Conservation (phyloP, 2,888 invertebrate species). For the Morpho achilles region DNA sequence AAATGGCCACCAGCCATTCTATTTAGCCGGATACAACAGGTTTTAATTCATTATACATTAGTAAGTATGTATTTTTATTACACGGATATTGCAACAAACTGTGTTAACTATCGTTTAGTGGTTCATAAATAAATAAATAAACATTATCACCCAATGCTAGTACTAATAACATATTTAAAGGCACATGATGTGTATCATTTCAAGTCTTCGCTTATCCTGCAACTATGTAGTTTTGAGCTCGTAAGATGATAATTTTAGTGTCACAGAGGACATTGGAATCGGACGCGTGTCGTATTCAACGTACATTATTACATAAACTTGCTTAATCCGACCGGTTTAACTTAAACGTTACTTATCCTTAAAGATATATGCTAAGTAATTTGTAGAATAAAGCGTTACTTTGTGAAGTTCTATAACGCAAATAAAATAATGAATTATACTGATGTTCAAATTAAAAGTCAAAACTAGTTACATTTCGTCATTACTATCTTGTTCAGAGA, state of each 20-base stretch:
- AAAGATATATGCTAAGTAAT: no score
- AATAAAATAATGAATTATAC: no score
- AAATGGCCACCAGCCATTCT: no score
- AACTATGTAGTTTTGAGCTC: conserved; percentile 26
- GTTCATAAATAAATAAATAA: neutral
- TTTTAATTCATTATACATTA: no score
- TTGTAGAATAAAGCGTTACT: no score
- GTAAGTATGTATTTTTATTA: neutral
- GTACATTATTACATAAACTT: conserved; percentile 11
- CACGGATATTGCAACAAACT: neutral
- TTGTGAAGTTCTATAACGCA: no score
- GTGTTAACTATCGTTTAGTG: no score
- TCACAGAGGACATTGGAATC: conserved; percentile 2
- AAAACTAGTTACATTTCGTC: no score
- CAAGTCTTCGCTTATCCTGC: conserved; percentile 22
- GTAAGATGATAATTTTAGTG: conserved; percentile 25
- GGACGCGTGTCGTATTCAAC: conserved; percentile 10
- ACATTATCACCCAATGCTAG: no score
- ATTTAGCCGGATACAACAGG: no score
- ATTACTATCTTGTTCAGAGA: no score
- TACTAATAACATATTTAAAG: neutral
- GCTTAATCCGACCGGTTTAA: conserved; percentile 5
- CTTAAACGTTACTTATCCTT: neutral
- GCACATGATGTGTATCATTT: conserved; percentile 1
- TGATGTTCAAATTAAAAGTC: no score